Percentiles rank a stretch among this genome's conserved stretches.
These are phyloP conservation scores for Tapirus indicus DNA, from an alignment of 2,797 vertebrate species.

Conservation along the genomic window DNA sequence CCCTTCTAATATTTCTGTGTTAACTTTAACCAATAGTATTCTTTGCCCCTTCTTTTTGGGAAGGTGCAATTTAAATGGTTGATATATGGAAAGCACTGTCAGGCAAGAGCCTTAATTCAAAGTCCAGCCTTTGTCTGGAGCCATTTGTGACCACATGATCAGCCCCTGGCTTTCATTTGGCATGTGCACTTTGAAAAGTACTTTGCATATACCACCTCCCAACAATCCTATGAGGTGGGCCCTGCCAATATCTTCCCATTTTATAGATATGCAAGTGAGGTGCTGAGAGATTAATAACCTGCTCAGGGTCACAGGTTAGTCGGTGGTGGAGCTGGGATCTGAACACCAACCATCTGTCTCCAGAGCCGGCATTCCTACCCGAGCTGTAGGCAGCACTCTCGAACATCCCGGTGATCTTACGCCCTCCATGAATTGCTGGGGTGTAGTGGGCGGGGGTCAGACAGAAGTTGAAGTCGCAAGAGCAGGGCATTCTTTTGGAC, in stretches of 20 bases:
- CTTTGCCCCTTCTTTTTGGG: neutral
- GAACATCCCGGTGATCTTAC: neutral
- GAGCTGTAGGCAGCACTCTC: neutral
- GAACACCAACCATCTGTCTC: neutral
- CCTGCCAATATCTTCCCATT: fast-evolving
- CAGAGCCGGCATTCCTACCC: neutral
- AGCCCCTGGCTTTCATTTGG: neutral
- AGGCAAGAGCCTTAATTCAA: neutral
- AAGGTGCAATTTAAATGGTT: neutral
- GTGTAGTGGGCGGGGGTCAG: neutral
- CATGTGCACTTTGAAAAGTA: fast-evolving
- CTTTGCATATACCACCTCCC: fast-evolving
- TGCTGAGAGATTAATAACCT: neutral
- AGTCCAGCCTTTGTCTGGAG: neutral
- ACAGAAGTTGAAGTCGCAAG: neutral
- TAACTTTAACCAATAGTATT: neutral
- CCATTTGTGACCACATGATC: neutral
- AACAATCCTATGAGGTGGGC: neutral
- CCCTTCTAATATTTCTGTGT: neutral
- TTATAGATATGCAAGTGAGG: neutral
- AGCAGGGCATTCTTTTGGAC: neutral
- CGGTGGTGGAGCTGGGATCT: neutral
- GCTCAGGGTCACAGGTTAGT: fast-evolving
- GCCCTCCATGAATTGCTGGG: neutral
- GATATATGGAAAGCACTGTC: neutral